Percentiles rank a stretch among this genome's conserved stretches.
Conservation (phyloP, 2,113 vertebrate species). For the Silurus meridionalis region DNA sequence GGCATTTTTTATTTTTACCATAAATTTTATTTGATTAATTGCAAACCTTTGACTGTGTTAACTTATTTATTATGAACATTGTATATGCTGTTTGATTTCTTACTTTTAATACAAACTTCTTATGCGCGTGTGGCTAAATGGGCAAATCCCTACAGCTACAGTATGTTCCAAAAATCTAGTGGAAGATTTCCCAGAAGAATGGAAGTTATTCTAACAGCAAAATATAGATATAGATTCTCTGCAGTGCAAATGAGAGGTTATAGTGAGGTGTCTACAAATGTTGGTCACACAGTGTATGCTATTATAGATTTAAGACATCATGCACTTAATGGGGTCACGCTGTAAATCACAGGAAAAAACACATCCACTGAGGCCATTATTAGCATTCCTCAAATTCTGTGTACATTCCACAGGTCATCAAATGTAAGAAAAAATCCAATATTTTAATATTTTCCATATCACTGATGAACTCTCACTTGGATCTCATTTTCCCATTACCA, state of each 20-base stretch:
- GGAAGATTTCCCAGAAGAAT: too few species aligned
- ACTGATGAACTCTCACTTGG: slow-evolving; percentile 14
- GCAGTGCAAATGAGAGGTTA: neutral
- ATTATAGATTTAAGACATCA: neutral
- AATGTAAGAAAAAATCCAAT: neutral
- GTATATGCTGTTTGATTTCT: neutral
- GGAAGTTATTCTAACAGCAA: too few species aligned
- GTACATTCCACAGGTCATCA: neutral
- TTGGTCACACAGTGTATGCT: neutral
- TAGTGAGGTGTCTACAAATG: neutral
- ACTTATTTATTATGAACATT: neutral
- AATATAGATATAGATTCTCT: too few species aligned
- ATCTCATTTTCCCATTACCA: slow-evolving; percentile 14
- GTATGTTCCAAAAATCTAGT: too few species aligned
- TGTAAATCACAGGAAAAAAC: neutral
- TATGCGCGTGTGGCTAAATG: neutral
- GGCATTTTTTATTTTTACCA: neutral
- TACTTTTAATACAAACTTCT: neutral
- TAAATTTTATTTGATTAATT: neutral
- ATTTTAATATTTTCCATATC: slow-evolving; percentile 15
- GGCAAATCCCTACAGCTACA: neutral
- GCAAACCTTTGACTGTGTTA: neutral
- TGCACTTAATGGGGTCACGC: neutral
- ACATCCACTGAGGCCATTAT: neutral
- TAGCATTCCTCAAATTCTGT: neutral